Evolutionary conservation across 2,797 vertebrate genomes (phyloP), one percentile per base, ranked within the genome.

Genomic region (Forpus xanthops): DNA sequence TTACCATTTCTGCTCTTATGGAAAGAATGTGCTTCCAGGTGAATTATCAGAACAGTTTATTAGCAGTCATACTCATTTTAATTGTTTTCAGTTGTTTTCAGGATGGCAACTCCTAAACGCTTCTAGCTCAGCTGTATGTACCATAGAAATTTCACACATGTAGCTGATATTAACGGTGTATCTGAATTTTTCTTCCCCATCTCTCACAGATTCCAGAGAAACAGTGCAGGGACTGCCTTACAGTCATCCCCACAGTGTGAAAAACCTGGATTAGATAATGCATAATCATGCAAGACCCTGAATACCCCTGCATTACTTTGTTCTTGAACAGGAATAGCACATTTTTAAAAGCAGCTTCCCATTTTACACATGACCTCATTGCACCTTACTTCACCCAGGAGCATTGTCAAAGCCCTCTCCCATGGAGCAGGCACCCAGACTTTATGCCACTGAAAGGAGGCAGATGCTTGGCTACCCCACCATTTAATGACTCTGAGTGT

Each of bases 101-200:
- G 27, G n/a, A 16, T 27, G 27, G 5, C n/a, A 45, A 20, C 23
- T 27, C 19, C 15, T 42, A 55, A 76, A 24, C 24, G 27, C 37
- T 72, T 76, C 45, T 15, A 19, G 15, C 42, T 35, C 6, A 35
- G 19, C 11, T 41, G 33, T 7, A 45, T 9, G 30, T 41, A 25
- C 47, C 16, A 5, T 2, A 45, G 47, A 25, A 55, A 67, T 67
- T 35, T 45, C 47, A 28, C 23, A 18, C 30, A 13, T 0, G 0
- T 16, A 21, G 8, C 56, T 39, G 55, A 44, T 18, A 13, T 47
- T 25, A 30, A 35, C 0, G 2, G 5, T 8, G 14, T 23, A 8
- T 17, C 30, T 19, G 14, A 67, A 13, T 28, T 49, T 33, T 61
- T 10, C 52, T 42, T 55, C 60, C n/a, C 42, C 60, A 13, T 6